A percentile compares a stretch with the other conserved stretches of the same genome.
These are phyloP conservation scores for Camponotus vicinus DNA, from an alignment of 1,140 invertebrate species.

Conservation along the genomic window DNA sequence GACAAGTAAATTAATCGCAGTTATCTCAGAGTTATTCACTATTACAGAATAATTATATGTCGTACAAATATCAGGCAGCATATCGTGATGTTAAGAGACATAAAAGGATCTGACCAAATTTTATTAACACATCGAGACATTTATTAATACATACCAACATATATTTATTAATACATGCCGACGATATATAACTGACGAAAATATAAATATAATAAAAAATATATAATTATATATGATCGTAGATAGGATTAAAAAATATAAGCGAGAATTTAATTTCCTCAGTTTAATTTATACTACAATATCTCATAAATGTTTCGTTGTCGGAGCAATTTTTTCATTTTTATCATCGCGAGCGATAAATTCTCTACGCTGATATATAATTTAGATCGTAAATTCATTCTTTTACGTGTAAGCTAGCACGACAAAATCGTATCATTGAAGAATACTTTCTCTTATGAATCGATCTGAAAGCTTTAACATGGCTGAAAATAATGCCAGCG, in stretches of 20 bases:
- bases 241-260: constrained; percentile 19
- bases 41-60: constrained; percentile 50
- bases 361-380: constrained; percentile 8
- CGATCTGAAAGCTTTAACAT: constrained; percentile 29
- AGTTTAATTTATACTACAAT: constrained; percentile 33
- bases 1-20: constrained; percentile 35
- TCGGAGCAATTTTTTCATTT: constrained; percentile 26
- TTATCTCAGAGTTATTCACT: constrained; percentile 47
- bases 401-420: constrained; percentile 4
- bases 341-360: neutral
- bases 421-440: neutral
- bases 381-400: constrained; percentile 46
- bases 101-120: constrained; percentile 50
- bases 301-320: constrained; percentile 9
- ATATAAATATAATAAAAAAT: constrained; percentile 23
- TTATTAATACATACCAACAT: neutral
- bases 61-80: constrained; percentile 58
- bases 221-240: constrained; percentile 32
- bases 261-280: constrained; percentile 22
- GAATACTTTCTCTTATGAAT: constrained; percentile 47
- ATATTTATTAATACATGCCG: neutral
- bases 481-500: constrained; percentile 23
- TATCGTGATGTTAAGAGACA: constrained; percentile 54
- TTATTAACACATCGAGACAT: constrained; percentile 48
- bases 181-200: constrained; percentile 8